A percentile compares a stretch with the other conserved stretches of the same genome.
These are phyloP conservation scores for Diaphora mendica DNA, from an alignment of 2,888 invertebrate genomes.

Conservation along the genomic window DNA sequence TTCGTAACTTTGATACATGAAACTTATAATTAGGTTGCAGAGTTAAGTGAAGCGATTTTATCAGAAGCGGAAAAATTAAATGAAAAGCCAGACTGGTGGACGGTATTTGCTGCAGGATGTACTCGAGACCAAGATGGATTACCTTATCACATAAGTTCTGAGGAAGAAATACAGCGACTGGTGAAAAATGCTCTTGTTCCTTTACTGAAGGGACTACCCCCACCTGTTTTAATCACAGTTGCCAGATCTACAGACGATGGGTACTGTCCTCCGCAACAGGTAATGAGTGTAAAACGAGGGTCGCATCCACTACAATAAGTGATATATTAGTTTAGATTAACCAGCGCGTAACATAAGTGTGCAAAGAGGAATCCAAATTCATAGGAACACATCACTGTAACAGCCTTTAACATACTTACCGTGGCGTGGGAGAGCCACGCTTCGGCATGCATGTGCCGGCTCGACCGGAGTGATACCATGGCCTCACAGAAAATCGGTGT, in stretches of 20 bases:
- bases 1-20: not conserved
- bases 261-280: slow-evolving; percentile 93
- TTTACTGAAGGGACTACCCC: slow-evolving; percentile 87
- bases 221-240: slow-evolving; percentile 90
- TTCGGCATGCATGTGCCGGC: too few species aligned
- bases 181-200: slow-evolving; percentile 86
- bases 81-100: slow-evolving; percentile 91
- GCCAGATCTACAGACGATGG: slow-evolving; percentile 95
- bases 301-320: not conserved
- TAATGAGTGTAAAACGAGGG: slow-evolving; percentile 34
- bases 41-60: slow-evolving; percentile 80
- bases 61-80: slow-evolving; percentile 85
- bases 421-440: too few species aligned
- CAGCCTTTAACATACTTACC: too few species aligned
- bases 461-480: too few species aligned
- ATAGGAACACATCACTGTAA: too few species aligned
- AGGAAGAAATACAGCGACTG: slow-evolving; percentile 88
- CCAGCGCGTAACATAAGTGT: not conserved
- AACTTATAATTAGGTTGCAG: slow-evolving; percentile 67
- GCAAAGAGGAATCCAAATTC: not conserved
- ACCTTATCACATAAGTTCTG: slow-evolving; percentile 93
- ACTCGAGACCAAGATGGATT: slow-evolving; percentile 94
- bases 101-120: slow-evolving; percentile 94
- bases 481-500: too few species aligned
- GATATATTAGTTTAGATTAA: not conserved